Percentiles rank a stretch among this genome's conserved stretches.
Conservation (phyloP, 2,797 vertebrate species). For the Notolepis coatsorum region DNA sequence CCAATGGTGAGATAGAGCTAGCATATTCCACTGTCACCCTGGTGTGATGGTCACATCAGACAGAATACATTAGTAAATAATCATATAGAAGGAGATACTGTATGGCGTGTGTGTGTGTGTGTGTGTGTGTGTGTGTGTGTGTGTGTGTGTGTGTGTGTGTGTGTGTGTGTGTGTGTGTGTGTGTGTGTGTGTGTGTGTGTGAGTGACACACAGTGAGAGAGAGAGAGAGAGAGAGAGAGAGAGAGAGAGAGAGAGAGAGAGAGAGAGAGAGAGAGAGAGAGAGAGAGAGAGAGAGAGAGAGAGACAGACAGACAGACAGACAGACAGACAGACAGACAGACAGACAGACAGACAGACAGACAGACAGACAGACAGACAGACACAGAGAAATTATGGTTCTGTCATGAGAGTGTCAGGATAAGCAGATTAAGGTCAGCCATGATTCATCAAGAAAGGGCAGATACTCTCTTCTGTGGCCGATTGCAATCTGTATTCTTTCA, state of each 20-base stretch:
- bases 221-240: constrained; percentile 35
- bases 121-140: constrained; percentile 27
- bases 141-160: background rate
- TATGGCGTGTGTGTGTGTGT: no score
- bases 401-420: constrained; percentile 53
- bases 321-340: constrained; percentile 34
- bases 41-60: constrained; percentile 29
- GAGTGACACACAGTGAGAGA: constrained; percentile 8
- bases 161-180: constrained; percentile 27
- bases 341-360: background rate
- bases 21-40: constrained; percentile 30
- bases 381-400: constrained; percentile 49
- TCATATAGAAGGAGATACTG: constrained; percentile 42
- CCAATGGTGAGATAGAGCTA: constrained; percentile 14
- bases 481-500: constrained; percentile 40
- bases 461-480: constrained; percentile 35
- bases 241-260: constrained; percentile 5
- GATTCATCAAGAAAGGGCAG: constrained; percentile 51
- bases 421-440: constrained; percentile 60
- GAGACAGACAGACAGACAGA: constrained; percentile 36
- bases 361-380: background rate
- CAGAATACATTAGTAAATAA: constrained; percentile 48
- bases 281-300: constrained; percentile 30
- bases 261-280: constrained; percentile 27
- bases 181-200: no score